Percentiles rank a stretch among this genome's conserved stretches.
Evolutionary conservation across 2,888 invertebrate genomes (phyloP).

Genomic region (Lutraria lutraria): DNA sequence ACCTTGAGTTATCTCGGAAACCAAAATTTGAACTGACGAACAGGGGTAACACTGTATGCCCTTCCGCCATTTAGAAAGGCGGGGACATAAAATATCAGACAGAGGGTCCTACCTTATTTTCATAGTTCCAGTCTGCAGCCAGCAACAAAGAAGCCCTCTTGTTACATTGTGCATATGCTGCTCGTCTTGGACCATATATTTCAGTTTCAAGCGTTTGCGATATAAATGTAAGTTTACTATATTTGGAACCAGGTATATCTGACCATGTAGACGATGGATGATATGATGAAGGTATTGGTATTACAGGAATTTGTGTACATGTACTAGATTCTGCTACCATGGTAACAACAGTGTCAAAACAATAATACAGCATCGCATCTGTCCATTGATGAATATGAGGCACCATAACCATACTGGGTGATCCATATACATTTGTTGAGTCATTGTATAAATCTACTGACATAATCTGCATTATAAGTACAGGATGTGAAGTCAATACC

Average conservation of each 20-base stretch:
- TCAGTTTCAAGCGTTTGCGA: background rate
- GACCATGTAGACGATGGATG: background rate
- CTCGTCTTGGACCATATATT: background rate
- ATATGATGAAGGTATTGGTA: background rate
- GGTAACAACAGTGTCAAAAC: background rate
- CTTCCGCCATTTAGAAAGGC: too few species aligned
- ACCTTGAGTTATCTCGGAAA: too few species aligned
- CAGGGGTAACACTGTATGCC: too few species aligned
- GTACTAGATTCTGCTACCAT: background rate
- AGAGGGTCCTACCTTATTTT: slow-evolving; percentile 14
- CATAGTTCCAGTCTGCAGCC: slow-evolving; percentile 29
- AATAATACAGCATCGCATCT: background rate
- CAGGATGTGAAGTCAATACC: slow-evolving; percentile 50
- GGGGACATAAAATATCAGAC: too few species aligned
- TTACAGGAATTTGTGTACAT: background rate
- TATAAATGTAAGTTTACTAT: background rate
- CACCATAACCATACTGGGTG: slow-evolving; percentile 34
- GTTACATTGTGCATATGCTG: slow-evolving; percentile 16
- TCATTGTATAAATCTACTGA: slow-evolving; percentile 58
- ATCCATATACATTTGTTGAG: slow-evolving; percentile 23
- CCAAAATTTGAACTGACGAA: too few species aligned
- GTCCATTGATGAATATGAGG: slow-evolving; percentile 37
- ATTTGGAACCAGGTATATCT: background rate
- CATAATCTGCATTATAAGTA: slow-evolving; percentile 56
- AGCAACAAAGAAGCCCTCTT: background rate